Conservation (phyloP, 2,888 invertebrate genomes). For the Dromius quadrimaculatus region DNA sequence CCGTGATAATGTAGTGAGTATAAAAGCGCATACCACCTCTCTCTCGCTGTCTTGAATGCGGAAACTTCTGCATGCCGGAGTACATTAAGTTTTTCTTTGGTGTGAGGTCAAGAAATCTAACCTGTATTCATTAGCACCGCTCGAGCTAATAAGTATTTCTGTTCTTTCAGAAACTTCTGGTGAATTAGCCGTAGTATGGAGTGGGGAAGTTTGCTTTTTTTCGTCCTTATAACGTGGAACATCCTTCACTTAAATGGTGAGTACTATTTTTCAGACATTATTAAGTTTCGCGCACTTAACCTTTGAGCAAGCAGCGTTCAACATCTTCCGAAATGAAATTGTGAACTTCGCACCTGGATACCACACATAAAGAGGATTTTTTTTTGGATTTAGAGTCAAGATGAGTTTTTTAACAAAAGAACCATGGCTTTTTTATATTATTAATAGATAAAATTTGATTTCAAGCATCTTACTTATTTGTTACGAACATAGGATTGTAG, state of each 20-base stretch:
- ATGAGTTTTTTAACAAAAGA: too few species aligned
- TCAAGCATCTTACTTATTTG: too few species aligned
- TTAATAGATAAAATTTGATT: too few species aligned
- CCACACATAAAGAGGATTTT: too few species aligned
- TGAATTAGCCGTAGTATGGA: conserved; percentile 45
- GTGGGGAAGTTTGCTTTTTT: conserved; percentile 47
- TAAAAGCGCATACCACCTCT: too few species aligned
- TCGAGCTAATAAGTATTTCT: conserved; percentile 16
- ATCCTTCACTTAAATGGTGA: conserved; percentile 44
- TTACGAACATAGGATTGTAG: too few species aligned
- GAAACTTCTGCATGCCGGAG: background rate
- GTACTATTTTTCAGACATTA: conserved; percentile 23
- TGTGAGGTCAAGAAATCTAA: background rate
- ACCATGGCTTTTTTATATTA: too few species aligned
- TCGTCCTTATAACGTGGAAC: conserved; percentile 46
- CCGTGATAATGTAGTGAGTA: too few species aligned
- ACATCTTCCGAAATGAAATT: background rate
- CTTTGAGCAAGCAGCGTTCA: background rate
- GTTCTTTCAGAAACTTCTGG: conserved; percentile 42
- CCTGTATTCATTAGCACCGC: conserved; percentile 15
- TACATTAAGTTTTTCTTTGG: conserved; percentile 1
- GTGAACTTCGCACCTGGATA: too few species aligned
- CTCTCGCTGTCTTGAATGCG: background rate
- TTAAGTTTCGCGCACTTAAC: conserved; percentile 10
- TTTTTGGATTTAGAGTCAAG: too few species aligned